Evolutionary conservation across 2,797 vertebrate species (phyloP).

Genomic region (Pantherophis vulpinus): DNA sequence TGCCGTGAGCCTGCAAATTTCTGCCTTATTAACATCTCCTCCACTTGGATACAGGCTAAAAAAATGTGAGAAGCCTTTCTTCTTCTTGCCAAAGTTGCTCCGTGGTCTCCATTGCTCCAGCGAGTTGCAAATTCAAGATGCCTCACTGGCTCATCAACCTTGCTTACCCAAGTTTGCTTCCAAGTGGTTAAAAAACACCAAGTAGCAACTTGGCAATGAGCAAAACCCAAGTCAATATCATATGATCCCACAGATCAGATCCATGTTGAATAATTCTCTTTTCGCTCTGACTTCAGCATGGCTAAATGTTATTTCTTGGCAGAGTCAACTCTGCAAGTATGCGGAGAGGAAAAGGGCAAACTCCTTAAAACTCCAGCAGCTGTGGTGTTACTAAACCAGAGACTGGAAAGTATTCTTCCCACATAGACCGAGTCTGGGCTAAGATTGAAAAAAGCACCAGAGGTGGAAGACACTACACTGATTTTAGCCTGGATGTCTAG

Average conservation of each 20-base stretch:
- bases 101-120: background rate
- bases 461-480: background rate
- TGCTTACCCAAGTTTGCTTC: background rate
- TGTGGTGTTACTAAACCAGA: background rate
- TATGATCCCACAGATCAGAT: background rate
- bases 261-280: background rate
- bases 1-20: conserved; percentile 15
- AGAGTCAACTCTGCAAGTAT: background rate
- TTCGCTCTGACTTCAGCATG: conserved; percentile 16
- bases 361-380: background rate
- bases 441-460: background rate
- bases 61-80: conserved; percentile 3
- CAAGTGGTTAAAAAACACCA: background rate
- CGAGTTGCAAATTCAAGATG: background rate
- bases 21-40: conserved; percentile 29
- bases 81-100: conserved; percentile 8
- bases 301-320: conserved; percentile 16
- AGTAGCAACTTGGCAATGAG: background rate
- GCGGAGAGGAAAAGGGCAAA: background rate
- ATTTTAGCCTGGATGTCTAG: background rate
- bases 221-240: background rate
- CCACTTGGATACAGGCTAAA: background rate
- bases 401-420: background rate
- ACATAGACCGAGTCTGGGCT: background rate
- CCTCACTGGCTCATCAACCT: background rate